Evolutionary conservation across 2,113 vertebrate species (phyloP), one percentile per base, ranked within the genome.

Genomic region (Anser cygnoides): DNA sequence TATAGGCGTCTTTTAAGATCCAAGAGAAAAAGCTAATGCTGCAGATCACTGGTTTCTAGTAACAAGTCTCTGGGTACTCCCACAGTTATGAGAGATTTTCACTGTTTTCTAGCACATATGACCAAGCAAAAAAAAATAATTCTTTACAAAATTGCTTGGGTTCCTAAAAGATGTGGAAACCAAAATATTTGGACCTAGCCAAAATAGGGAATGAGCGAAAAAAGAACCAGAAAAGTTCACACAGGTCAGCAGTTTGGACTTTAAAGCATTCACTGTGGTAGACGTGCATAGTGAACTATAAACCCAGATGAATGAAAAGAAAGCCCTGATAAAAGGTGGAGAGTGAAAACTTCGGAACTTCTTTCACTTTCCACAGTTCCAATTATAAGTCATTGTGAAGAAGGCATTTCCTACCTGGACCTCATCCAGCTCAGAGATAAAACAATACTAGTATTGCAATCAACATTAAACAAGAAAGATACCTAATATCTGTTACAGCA

Each of bases 1-100:
- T 50, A 22, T 11, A 80, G 1, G 4, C 0, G 1, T 43, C 14
- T 11, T 44, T 67, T 59, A 46, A 75, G 0, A 3, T 59, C 2
- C 4, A 2, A 4, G 57, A 33, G 71, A 72, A 59, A 28, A 54
- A 28, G 4, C 6, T 16, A 3, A 6, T 6, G 35, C 3, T 37
- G 16, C 8, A 84, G 3, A 16, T 84, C 11, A 17, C 11, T 50
- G 25, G 3, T 49, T 87, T 62, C n/a, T 37, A 59, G 10, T 6
- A 87, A 10, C 28, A 82, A 63, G 13, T 26, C 90, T 77, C 29
- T 63, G 17, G 81, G 17, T 23, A 63, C 12, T 66, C 9, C 52
- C 7, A 73, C 41, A 79, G 59, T 22, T 13, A 11, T 29, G n/a
- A 29, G 3, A 37, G 3, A 3, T 5, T 76, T 82, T 68, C 76